Evolutionary conservation across 2,113 vertebrate species (phyloP), one percentile per base, ranked within the genome.

Genomic region (Callocephalon fimbriatum): DNA sequence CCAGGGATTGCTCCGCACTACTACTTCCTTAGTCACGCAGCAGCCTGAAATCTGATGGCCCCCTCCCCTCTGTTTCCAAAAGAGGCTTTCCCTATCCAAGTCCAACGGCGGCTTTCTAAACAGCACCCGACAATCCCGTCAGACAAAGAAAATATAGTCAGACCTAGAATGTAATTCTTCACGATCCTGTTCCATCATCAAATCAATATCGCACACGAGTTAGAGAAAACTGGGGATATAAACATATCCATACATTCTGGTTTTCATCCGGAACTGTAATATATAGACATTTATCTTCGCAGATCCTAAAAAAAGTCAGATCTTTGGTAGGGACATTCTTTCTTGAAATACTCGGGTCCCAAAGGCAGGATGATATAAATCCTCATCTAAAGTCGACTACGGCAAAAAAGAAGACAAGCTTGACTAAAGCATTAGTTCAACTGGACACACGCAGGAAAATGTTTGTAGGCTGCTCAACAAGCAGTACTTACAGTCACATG

Each of bases 401-500:
- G 81, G 90, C 87, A 94, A 85, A 90, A 90, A 91, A 76, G 54
- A 93, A 96, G 92, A 87, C 91, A 81, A 80, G 68, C 40, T 84
- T 95, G 45, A 72, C 75, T 77, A 53, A 92, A 93, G 88, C 50
- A 96, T 63, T 96, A 81, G 71, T 95, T 96, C 66, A 56, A 74
- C 88, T n/a, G 26, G 66, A 77, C 79, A 76, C 87, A 93, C 86
- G 67, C 15, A 90, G 79, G 88, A 61, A 91, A 79, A 71, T 94
- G 86, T 92, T 81, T 73, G 93, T 40, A 84, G 72, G 90, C 90
- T 91, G 97, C 93, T 88, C 85, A 94, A 89, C 71, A 96, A 96
- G 92, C 56, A 96, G 76, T 65, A 90, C 94, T 95, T 95, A 74
- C 91, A 85, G 38, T 94, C 77, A 94, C 90, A 90, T 86, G 94